A percentile compares a stretch with the other conserved stretches of the same genome.
phyloP scores from a whole-genome alignment of 2,113 vertebrate genomes.

The Amblyornis subalaris region DNA sequence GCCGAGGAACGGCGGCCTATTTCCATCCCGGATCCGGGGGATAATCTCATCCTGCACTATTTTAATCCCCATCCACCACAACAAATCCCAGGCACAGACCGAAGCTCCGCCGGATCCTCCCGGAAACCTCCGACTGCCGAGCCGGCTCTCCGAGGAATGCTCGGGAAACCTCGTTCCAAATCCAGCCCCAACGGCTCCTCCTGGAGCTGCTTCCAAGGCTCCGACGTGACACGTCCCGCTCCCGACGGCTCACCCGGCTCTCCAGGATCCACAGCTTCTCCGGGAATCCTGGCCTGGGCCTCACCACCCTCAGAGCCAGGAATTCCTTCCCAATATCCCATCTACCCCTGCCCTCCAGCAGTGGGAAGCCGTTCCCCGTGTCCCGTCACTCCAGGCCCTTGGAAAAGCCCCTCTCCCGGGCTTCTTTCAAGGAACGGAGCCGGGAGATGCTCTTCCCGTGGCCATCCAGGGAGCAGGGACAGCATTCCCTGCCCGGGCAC shows the following conservation, averaged over 20 bases:
- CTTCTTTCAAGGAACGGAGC: neutral
- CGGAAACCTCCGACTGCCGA: neutral
- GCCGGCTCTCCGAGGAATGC: neutral
- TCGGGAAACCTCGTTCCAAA: neutral
- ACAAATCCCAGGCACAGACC: neutral
- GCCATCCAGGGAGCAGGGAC: neutral
- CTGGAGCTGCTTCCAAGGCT: neutral
- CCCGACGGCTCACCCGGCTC: too few relatives aligned
- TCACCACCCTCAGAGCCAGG: accelerated
- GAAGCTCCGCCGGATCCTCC: neutral
- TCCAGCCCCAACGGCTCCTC: neutral
- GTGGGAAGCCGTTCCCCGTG: neutral
- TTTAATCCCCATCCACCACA: neutral
- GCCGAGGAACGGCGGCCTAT: neutral
- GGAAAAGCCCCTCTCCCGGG: neutral
- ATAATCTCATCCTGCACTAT: neutral
- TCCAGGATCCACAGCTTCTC: neutral
- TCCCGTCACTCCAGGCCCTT: neutral
- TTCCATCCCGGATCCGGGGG: neutral
- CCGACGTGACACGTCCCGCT: neutral
- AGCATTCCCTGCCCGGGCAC: neutral
- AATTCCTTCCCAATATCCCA: neutral
- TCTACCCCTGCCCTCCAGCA: accelerated
- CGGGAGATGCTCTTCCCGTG: neutral
- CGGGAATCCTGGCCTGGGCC: neutral